Percentiles rank a stretch among this genome's conserved stretches.
Evolutionary conservation across 2,113 vertebrate genomes (phyloP).

Genomic region (Theristicus caerulescens): DNA sequence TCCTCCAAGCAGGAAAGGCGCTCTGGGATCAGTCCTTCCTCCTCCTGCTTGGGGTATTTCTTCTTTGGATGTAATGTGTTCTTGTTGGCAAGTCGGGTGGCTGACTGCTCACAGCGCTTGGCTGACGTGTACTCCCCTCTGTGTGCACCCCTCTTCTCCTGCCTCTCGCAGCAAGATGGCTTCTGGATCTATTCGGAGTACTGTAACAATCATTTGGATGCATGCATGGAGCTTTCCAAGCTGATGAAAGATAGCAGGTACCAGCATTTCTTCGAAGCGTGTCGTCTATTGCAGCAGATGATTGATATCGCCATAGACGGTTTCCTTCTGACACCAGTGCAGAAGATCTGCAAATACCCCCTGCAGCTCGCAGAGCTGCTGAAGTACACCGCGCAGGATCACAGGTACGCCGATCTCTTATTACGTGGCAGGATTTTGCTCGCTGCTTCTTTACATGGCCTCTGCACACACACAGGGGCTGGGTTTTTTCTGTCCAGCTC

Average conservation of each 20-base stretch:
- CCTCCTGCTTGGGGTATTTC: neutral
- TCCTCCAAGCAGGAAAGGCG: neutral
- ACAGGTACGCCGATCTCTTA: slow-evolving; percentile 79
- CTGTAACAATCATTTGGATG: slow-evolving; percentile 98
- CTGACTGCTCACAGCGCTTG: neutral
- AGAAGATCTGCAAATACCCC: slow-evolving; percentile 99
- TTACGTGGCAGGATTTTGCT: rapidly evolving
- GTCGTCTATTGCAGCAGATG: slow-evolving; percentile 97
- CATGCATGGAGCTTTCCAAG: slow-evolving; percentile 98
- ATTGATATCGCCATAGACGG: slow-evolving; percentile 99
- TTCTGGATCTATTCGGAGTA: slow-evolving; percentile 99
- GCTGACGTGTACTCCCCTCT: neutral
- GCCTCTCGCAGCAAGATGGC: slow-evolving; percentile 89
- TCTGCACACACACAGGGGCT: rapidly evolving
- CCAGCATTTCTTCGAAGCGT: slow-evolving; percentile 98
- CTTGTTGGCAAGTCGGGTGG: neutral
- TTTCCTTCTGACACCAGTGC: slow-evolving; percentile 96
- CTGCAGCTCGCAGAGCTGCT: slow-evolving; percentile 96
- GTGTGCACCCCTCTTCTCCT: neutral
- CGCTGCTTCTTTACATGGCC: neutral
- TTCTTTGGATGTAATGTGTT: neutral
- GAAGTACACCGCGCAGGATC: slow-evolving; percentile 97
- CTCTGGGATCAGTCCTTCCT: neutral
- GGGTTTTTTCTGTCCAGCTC: neutral
- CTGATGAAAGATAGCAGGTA: slow-evolving; percentile 97